A percentile compares a stretch with the other conserved stretches of the same genome.
phyloP scores from a whole-genome alignment of 2,113 vertebrate genomes.

The Dipodomys ordii region DNA sequence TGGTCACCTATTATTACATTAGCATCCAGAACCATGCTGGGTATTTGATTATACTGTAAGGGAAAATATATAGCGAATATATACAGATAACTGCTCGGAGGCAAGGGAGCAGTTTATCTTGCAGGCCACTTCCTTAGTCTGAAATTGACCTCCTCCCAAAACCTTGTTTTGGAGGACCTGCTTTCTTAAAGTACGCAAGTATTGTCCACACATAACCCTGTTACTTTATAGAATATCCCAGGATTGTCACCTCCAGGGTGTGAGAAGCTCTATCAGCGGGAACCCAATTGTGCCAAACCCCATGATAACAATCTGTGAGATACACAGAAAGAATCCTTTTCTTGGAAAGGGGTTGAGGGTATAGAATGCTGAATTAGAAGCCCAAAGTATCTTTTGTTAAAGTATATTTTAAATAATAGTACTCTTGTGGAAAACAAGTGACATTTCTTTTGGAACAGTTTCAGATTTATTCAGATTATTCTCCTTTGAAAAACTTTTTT shows the following conservation, averaged over 20 bases:
- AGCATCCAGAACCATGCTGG: not conserved
- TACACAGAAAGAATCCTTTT: constrained; percentile 27
- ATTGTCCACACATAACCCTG: constrained; percentile 15
- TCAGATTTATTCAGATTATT: constrained; percentile 47
- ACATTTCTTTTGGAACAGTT: constrained; percentile 52
- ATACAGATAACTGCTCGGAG: not conserved
- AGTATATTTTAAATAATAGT: constrained; percentile 10
- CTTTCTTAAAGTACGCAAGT: constrained; percentile 49
- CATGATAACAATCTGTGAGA: constrained; percentile 45
- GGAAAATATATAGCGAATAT: not conserved
- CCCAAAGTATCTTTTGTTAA: constrained; percentile 54
- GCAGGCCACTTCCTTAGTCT: not conserved
- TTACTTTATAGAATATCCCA: constrained; percentile 45
- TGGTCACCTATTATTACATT: not conserved
- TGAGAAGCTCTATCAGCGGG: constrained; percentile 9
- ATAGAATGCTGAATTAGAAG: constrained; percentile 48
- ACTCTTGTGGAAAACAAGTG: constrained; percentile 38
- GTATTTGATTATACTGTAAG: not conserved
- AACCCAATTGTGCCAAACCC: constrained; percentile 13
- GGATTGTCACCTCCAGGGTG: not conserved
- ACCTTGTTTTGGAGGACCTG: not conserved
- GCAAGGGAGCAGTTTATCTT: not conserved
- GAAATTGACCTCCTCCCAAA: not conserved
- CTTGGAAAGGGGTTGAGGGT: not conserved
- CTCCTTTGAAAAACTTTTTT: constrained; percentile 56